phyloP scores from a whole-genome alignment of 2,888 invertebrate genomes.

The Hetaerina titia region DNA sequence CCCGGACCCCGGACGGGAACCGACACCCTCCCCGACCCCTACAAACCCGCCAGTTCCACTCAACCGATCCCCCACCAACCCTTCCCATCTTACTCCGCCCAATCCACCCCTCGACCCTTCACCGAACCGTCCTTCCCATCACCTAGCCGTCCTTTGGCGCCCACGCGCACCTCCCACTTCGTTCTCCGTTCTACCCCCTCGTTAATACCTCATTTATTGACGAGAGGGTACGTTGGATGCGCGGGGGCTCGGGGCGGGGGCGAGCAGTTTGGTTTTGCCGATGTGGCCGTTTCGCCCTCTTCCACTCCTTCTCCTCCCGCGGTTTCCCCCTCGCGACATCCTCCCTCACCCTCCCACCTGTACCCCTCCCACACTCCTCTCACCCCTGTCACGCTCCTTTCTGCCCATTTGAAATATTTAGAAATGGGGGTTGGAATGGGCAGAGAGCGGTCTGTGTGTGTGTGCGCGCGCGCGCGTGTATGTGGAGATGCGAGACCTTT shows the following conservation, averaged over 20 bases:
- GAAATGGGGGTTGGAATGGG: neutral
- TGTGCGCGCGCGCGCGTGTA: no score
- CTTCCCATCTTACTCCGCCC: neutral
- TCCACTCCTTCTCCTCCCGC: neutral
- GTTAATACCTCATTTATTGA: constrained; percentile 66
- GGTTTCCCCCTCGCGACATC: neutral
- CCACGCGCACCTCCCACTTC: neutral
- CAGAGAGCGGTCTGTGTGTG: no score
- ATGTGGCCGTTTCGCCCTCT: neutral
- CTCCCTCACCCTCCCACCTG: neutral
- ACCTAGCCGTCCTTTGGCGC: constrained; percentile 11
- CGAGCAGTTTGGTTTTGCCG: neutral
- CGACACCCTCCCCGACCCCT: no score
- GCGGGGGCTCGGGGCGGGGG: neutral
- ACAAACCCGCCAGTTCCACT: no score
- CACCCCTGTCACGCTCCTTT: neutral
- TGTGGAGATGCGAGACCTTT: constrained; percentile 30
- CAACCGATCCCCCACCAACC: neutral
- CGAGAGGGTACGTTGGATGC: neutral
- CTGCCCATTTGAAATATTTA: constrained; percentile 53
- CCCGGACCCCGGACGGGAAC: no score
- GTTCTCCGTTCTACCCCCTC: constrained; percentile 10
- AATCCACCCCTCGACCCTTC: neutral
- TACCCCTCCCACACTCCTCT: neutral
- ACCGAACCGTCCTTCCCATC: neutral